Percentiles rank a stretch among this genome's conserved stretches.
Evolutionary conservation across 1,140 invertebrate genomes (phyloP).

Genomic region (Vollenhovia emeryi): DNA sequence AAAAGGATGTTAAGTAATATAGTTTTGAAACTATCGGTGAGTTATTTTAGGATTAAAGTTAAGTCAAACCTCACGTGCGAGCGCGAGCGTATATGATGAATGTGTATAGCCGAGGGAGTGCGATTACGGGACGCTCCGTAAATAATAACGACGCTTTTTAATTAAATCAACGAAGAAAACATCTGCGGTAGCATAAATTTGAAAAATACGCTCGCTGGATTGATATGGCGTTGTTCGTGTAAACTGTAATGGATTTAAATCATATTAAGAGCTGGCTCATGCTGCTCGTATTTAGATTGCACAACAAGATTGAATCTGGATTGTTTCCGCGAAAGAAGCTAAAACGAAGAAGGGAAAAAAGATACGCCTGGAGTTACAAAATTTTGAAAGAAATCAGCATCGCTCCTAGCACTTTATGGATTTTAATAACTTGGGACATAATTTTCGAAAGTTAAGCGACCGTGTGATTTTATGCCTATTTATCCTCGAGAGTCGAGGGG

Average conservation of each 20-base stretch:
- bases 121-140: conserved; percentile 37
- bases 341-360: neutral
- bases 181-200: conserved; percentile 38
- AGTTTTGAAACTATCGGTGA: conserved; percentile 26
- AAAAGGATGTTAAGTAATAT: neutral
- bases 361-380: neutral
- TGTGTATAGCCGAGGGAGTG: conserved; percentile 19
- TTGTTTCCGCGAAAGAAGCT: neutral
- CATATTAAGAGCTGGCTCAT: neutral
- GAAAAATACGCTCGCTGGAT: conserved; percentile 9
- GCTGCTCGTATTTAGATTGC: neutral
- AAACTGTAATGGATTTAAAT: neutral
- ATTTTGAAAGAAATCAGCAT: neutral
- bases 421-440: neutral
- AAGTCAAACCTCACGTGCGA: conserved; percentile 37
- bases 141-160: conserved; percentile 56
- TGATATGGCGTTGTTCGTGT: neutral
- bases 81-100: conserved; percentile 36
- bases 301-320: neutral
- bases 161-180: conserved; percentile 51
- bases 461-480: conserved; percentile 60
- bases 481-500: conserved; percentile 42
- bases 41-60: conserved; percentile 45
- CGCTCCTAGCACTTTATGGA: neutral
- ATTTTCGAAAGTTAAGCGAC: neutral